Conservation (phyloP, 2,113 vertebrate genomes). For the Epinephelus lanceolatus region DNA sequence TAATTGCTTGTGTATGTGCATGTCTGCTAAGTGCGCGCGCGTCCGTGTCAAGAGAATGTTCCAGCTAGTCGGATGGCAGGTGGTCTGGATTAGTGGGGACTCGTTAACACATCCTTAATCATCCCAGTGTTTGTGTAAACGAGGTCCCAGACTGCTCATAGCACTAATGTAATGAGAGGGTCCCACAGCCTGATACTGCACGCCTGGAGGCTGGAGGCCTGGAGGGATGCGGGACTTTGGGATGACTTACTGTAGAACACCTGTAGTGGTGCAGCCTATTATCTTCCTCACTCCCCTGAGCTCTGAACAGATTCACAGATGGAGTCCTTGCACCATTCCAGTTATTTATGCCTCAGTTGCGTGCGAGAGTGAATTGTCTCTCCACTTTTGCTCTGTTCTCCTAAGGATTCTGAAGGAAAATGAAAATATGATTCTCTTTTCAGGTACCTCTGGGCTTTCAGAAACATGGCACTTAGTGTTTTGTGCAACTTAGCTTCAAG, state of each 20-base stretch:
- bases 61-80: conserved; percentile 64
- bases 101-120: conserved; percentile 82
- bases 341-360: conserved; percentile 49
- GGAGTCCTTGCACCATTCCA: conserved; percentile 37
- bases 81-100: conserved; percentile 74
- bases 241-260: conserved; percentile 66
- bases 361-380: conserved; percentile 27
- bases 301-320: conserved; percentile 62
- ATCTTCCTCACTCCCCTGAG: conserved; percentile 54
- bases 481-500: background rate
- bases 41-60: conserved; percentile 32
- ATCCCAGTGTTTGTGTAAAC: conserved; percentile 81
- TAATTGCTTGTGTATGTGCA: background rate
- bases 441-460: conserved; percentile 14
- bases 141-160: conserved; percentile 61
- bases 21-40: conserved; percentile 14
- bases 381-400: background rate
- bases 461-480: conserved; percentile 21
- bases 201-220: conserved; percentile 56
- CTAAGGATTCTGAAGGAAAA: conserved; percentile 10
- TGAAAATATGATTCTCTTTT: background rate
- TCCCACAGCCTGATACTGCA: conserved; percentile 51
- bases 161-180: conserved; percentile 69
- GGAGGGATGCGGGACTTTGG: conserved; percentile 54
- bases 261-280: conserved; percentile 59